These are phyloP conservation scores for Agrotis ipsilon DNA, from an alignment of 2,888 invertebrate species.

Conservation along the genomic window DNA sequence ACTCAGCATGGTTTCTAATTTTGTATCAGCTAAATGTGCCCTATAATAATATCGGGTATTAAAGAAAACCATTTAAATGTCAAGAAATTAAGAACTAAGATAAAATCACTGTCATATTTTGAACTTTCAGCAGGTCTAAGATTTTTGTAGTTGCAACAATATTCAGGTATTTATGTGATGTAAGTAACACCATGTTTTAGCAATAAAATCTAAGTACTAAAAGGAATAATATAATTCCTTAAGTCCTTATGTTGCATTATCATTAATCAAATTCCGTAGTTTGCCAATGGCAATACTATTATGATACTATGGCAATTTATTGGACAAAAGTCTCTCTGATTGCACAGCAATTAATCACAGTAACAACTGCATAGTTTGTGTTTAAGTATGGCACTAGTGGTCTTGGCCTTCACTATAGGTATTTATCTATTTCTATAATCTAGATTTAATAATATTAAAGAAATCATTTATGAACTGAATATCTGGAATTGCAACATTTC, in stretches of 20 bases:
- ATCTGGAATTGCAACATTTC: background rate
- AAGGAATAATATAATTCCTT: constrained; percentile 18
- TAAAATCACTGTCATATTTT: background rate
- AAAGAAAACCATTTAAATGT: constrained; percentile 23
- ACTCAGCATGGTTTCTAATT: no score
- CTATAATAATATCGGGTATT: background rate
- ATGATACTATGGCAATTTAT: no score
- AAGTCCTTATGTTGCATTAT: background rate
- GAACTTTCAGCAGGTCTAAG: background rate
- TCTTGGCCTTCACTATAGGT: background rate
- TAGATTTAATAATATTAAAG: no score
- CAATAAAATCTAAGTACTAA: constrained; percentile 1
- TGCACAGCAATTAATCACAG: background rate
- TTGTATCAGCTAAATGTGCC: no score
- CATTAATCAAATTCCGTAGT: background rate
- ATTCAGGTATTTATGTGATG: no score
- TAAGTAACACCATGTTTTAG: no score
- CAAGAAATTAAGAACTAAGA: constrained; percentile 23
- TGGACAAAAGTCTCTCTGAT: background rate
- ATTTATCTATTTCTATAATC: no score
- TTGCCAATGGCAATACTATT: background rate
- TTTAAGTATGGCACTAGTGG: background rate
- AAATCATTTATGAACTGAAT: background rate
- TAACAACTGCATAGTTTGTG: no score
- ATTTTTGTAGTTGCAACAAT: background rate